These are phyloP conservation scores for Ammodytes marinus DNA, from an alignment of 2,113 vertebrate species.

Conservation along the genomic window DNA sequence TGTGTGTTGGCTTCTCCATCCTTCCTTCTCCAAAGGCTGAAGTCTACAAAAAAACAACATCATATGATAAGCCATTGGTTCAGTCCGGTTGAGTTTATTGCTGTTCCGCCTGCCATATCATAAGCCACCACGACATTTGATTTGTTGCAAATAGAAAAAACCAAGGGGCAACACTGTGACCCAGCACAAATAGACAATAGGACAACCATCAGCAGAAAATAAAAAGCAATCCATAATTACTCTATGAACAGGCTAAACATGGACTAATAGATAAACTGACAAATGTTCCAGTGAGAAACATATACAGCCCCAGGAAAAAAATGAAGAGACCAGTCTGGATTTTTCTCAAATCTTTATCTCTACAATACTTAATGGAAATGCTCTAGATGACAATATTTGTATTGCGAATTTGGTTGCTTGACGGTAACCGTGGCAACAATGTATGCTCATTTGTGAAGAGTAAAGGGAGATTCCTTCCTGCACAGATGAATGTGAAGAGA, in stretches of 20 bases:
- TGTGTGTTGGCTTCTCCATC: not conserved
- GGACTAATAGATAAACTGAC: not conserved
- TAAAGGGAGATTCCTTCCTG: not conserved
- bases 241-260: not conserved
- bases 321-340: no score
- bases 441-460: constrained; percentile 28
- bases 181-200: not conserved
- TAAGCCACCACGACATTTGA: not conserved
- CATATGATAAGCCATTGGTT: not conserved
- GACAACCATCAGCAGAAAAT: not conserved
- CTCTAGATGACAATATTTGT: no score
- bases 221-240: not conserved
- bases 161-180: not conserved
- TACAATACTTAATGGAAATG: no score
- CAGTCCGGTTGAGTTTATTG: not conserved
- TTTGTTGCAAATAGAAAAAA: not conserved
- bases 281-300: not conserved
- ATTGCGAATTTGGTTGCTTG: not conserved
- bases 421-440: constrained; percentile 68
- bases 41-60: not conserved
- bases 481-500: constrained; percentile 27
- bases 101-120: not conserved
- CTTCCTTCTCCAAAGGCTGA: not conserved
- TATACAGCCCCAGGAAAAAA: not conserved
- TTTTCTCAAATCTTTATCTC: no score